phyloP scores from a whole-genome alignment of 2,113 vertebrate species.

The Gadus macrocephalus region DNA sequence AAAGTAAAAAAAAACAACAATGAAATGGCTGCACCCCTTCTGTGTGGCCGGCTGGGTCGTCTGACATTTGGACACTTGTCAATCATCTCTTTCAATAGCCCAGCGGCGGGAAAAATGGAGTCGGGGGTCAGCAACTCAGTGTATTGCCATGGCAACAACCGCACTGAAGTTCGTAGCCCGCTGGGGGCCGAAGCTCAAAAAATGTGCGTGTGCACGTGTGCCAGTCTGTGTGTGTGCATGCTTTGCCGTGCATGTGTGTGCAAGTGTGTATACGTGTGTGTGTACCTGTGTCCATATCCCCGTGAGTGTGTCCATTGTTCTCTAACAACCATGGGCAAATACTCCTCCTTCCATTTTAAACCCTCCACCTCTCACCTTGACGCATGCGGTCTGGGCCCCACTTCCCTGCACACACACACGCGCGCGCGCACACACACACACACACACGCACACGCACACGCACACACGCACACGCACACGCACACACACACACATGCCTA shows the following conservation, averaged over 20 bases:
- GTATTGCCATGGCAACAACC: constrained; percentile 72
- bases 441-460: too few species aligned
- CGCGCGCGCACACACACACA: too few species aligned
- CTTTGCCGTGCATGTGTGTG: constrained; percentile 10
- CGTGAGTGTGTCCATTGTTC: constrained; percentile 58
- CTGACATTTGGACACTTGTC: constrained; percentile 77
- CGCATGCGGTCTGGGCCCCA: constrained; percentile 58
- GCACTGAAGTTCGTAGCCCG: constrained; percentile 71
- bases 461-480: too few species aligned
- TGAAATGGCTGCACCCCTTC: constrained; percentile 44
- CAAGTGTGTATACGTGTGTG: constrained; percentile 19
- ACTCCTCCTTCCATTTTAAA: constrained; percentile 62
- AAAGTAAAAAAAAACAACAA: constrained; percentile 47
- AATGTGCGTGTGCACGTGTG: constrained; percentile 15
- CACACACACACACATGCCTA: too few species aligned
- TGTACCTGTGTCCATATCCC: constrained; percentile 8
- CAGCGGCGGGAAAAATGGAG: constrained; percentile 67
- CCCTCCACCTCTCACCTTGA: constrained; percentile 61
- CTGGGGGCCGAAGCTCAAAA: constrained; percentile 65
- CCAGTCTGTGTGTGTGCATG: background rate
- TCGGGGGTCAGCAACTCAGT: constrained; percentile 70
- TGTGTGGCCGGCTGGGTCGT: constrained; percentile 66
- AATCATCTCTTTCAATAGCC: constrained; percentile 75
- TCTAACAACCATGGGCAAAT: constrained; percentile 61
- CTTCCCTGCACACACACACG: constrained; percentile 20